Evolutionary conservation across 2,888 invertebrate genomes (phyloP).

Genomic region (Dynastes grantii): DNA sequence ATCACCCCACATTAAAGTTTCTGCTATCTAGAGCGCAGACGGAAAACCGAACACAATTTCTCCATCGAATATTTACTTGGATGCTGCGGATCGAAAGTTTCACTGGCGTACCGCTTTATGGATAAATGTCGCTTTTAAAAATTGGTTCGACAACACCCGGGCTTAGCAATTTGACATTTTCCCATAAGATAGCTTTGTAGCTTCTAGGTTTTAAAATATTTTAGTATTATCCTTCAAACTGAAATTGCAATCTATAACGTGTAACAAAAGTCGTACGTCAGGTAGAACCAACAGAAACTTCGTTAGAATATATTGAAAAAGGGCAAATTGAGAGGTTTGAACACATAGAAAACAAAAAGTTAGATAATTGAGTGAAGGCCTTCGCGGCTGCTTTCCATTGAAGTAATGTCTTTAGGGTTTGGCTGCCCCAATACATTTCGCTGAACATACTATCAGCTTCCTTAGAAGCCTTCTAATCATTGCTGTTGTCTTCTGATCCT

Average conservation of each 20-base stretch:
- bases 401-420: no score
- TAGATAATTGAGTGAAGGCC: no score
- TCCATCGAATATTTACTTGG: slow-evolving; percentile 43
- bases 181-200: neutral
- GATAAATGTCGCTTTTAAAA: slow-evolving; percentile 39
- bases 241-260: neutral
- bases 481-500: no score
- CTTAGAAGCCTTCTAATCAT: no score
- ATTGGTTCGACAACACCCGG: slow-evolving; percentile 6
- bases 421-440: no score
- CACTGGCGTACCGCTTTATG: slow-evolving; percentile 35
- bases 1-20: slow-evolving; percentile 33
- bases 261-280: no score
- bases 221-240: neutral
- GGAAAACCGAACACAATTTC: slow-evolving; percentile 45
- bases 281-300: no score
- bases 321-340: no score
- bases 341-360: no score
- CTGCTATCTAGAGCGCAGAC: slow-evolving; percentile 26
- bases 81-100: slow-evolving; percentile 36
- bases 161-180: slow-evolving; percentile 11
- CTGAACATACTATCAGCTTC: no score
- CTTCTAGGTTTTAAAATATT: slow-evolving; percentile 12
- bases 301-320: no score
- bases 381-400: no score